Base-by-base conservation (phyloP, 2,888 invertebrate genomes). In the Ochropacha duplaris region DNA sequence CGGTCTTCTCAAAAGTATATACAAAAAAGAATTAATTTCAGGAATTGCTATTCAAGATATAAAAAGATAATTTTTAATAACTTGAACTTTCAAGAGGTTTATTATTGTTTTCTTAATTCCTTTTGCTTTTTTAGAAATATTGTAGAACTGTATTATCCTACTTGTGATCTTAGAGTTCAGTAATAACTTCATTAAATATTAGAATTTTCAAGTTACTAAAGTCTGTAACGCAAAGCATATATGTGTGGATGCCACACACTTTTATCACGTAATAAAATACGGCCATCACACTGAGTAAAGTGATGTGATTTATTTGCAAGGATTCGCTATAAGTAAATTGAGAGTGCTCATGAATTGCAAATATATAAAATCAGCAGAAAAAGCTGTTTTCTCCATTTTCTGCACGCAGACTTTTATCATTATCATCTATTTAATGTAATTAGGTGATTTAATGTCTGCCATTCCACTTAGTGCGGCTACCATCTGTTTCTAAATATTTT, bases 261-360 rank as follows among this genome's bases (percentile, higher is more conserved):
- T 44, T 44, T 44, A 44, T 44, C 19, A 9, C 44, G 19, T 44
- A n/a, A 44, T 44, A 44, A 44, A 44, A 44, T 44, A 44, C 44
- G 44, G 44, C 44, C 52, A 31, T 31, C 31, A 19, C 52, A 28
- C 31, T 31, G 19, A 31, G 31, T 31, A 52, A 52, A 52, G 52
- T 52, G 52, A 31, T 52, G 52, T 52, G 52, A 52, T 52, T 52
- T 31, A 52, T 52, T 52, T 52, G 52, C 52, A 52, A 52, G 52
- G 52, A 19, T 34, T 34, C 34, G 52, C 52, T 52, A 31, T 52
- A 52, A 52, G 31, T 31, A 52, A 52, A 52, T 52, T 52, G 52
- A n/a, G 52, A 52, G 52, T 52, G 52, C 52, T 52, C 52, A 52
- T 52, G 52, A 52, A 52, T 52, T 52, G 52, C 52, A 52, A 52